Base-by-base conservation (phyloP, 2,797 vertebrate species). In the Poliocrania exsul region DNA sequence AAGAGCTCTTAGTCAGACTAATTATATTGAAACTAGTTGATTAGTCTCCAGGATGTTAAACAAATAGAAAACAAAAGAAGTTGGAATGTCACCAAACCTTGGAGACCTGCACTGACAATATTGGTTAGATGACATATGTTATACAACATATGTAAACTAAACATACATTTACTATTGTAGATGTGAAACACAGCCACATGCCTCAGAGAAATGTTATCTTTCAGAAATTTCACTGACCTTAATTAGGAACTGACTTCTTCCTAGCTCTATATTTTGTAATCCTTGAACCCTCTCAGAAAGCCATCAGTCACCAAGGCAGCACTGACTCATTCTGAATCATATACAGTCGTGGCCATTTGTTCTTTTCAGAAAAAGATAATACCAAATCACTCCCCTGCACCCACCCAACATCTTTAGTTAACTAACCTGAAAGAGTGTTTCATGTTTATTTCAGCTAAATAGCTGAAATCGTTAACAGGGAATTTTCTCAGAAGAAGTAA, bases 321-420 rank as follows among this genome's bases (percentile, higher is more conserved):
- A 5, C 46, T 78, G 61, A 84, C 14, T 94, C 57, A 81, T 57
- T 9, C 31, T 64, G 37, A 79, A 64, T 46, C 26, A 56, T 57
- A 26, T 53, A 29, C 50, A 84, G 37, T 46, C 60, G 25, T 31
- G 35, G 13, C 1, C 8, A 62, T 78, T 89, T 67, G 9, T 81
- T 7, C 16, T 75, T 75, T 86, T 69, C 54, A 53, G 54, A 69
- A 28, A 84, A 79, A 46, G 17, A 11, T 28, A 57, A 88, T 94
- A 75, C 0, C 7, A 37, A 83, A 72, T 64, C 61, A 47, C 10
- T 38, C 0, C 1, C 12, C 10, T 3, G 28, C 18, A 3, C 2
- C 3, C 10, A 35, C 20, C 4, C 7, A 65, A n/a, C 15, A 57
- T 49, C 18, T 78, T 54, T 23, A 78, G 15, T 37, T 60, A 71